Evolutionary conservation across 2,888 invertebrate genomes (phyloP), one percentile per base, ranked within the genome.

Genomic region (Cynaeus angustus): DNA sequence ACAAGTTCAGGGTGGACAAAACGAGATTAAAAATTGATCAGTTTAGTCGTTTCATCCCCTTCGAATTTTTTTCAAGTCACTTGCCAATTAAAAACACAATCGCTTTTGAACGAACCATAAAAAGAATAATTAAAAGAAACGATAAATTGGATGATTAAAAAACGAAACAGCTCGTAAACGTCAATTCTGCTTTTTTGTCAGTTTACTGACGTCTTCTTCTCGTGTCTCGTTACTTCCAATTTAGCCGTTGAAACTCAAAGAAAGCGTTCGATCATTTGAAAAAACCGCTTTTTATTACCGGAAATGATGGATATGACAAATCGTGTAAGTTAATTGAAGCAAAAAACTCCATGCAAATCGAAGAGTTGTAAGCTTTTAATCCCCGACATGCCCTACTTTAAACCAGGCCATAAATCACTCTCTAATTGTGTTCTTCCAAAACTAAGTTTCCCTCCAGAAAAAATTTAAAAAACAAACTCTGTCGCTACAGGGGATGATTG

Each of bases 371-470:
- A 62, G 70, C 71, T 72, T 71, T 71, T 71, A 68, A 73, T 73
- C 71, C 67, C 37, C 52, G 70, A 70, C 70, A 70, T 62, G 72
- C 72, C 72, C 74, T 71, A 75, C 71, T 75, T 75, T 71, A 71
- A 75, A 75, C 70, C 66, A 67, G 66, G 69, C 68, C 66, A 74
- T 75, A 75, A 75, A 75, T 75, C 75, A 41, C 59, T 52, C 52
- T 12, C n/a, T 50, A 52, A 59, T 67, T 52, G 48, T 52, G 45
- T 45, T 50, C 48, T 61, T 61, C 48, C 5, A 58, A 26, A 58
- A 58, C 43, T 43, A 21, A 56, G 26, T 16, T 43, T 7, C 26
- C 10, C 48, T 28, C 21, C 9, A 1, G 1, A 43, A 59, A 59
- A 59, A 46, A 59, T n/a, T 14, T 28, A 30, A 46, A 59, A 59